phyloP scores from a whole-genome alignment of 1,140 invertebrate genomes.

The Ceratina calcarata region DNA sequence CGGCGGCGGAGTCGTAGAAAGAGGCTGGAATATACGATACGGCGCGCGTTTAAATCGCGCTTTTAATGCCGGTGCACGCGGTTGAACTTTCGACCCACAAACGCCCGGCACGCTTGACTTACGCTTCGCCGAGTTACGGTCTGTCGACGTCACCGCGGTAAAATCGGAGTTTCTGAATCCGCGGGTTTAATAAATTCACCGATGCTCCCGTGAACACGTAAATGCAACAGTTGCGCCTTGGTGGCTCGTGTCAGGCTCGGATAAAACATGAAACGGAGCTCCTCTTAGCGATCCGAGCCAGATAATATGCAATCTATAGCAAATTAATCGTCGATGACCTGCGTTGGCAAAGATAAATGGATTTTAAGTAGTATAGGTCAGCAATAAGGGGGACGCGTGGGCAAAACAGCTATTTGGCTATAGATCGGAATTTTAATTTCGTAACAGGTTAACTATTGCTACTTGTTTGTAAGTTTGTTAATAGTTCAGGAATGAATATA shows the following conservation, averaged over 20 bases:
- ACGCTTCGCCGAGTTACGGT: background rate
- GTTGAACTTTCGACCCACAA: conserved; percentile 46
- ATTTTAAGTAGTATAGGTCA: too few species aligned
- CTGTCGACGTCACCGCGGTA: conserved; percentile 3
- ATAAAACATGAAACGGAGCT: too few species aligned
- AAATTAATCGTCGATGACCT: background rate
- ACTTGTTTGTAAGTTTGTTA: background rate
- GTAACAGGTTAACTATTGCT: too few species aligned
- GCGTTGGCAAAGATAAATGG: too few species aligned
- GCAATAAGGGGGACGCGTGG: too few species aligned
- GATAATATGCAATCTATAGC: background rate
- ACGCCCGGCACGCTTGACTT: conserved; percentile 12
- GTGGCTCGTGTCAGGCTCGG: too few species aligned
- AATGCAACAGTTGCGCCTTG: too few species aligned
- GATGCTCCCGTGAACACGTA: too few species aligned
- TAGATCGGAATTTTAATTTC: too few species aligned
- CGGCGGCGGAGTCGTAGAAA: background rate
- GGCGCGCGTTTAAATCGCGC: conserved; percentile 6
- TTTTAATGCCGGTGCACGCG: background rate
- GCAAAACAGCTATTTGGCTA: too few species aligned
- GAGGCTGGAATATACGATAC: background rate
- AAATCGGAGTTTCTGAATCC: background rate
- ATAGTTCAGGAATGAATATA: background rate
- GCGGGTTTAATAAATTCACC: conserved; percentile 15
- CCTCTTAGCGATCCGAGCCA: too few species aligned